These are phyloP conservation scores for Crotalus viridis DNA, from an alignment of 2,113 vertebrate genomes.

Conservation along the genomic window DNA sequence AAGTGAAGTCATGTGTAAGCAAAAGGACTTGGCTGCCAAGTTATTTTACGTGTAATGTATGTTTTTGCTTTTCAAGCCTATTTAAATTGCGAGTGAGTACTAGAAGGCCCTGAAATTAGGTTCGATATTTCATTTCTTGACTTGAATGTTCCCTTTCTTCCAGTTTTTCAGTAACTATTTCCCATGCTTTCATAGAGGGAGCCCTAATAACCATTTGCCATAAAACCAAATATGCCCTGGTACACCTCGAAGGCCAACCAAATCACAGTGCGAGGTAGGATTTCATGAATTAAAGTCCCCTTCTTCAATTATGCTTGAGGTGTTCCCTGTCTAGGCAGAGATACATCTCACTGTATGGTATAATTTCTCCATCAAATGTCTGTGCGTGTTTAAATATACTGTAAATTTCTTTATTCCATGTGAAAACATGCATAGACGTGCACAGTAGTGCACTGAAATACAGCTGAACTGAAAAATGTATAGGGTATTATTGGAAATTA, in stretches of 20 bases:
- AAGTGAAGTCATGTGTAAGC: slow-evolving; percentile 32
- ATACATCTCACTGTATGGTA: neutral
- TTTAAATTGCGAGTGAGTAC: neutral
- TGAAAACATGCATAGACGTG: neutral
- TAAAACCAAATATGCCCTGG: neutral
- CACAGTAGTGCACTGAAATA: neutral
- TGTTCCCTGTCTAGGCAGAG: neutral
- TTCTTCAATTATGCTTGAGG: neutral
- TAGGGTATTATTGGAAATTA: neutral
- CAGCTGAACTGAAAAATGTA: neutral
- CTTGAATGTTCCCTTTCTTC: neutral
- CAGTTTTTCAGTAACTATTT: slow-evolving; percentile 10
- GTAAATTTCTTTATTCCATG: neutral
- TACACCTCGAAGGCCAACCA: neutral
- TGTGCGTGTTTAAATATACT: neutral
- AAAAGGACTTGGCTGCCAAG: neutral
- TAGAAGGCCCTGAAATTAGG: slow-evolving; percentile 1
- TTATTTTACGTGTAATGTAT: slow-evolving; percentile 12
- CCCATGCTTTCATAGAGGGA: neutral
- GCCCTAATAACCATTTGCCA: neutral
- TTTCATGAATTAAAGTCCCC: neutral
- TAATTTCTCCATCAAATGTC: neutral
- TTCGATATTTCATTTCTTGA: neutral
- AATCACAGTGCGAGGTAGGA: neutral
- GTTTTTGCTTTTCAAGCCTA: neutral